Conservation (phyloP, 2,113 vertebrate species). For the Tachycineta bicolor region DNA sequence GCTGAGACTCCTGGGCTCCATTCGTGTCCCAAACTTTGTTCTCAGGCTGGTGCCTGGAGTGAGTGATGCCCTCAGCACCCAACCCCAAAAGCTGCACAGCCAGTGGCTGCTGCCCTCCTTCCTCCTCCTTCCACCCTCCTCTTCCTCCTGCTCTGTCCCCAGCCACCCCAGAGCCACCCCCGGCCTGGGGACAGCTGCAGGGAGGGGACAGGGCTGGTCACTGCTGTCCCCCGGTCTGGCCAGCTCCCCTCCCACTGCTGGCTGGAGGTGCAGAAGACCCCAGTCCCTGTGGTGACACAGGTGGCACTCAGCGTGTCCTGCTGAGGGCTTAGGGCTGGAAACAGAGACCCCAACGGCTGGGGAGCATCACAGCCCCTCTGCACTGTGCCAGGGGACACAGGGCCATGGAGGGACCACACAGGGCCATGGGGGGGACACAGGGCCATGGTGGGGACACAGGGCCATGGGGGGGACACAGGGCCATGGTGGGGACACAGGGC, state of each 20-base stretch:
- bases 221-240: neutral
- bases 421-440: no score
- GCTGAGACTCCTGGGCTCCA: neutral
- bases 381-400: neutral
- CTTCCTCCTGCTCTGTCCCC: neutral
- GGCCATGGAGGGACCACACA: no score
- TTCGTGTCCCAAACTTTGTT: neutral
- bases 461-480: neutral
- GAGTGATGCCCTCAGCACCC: neutral
- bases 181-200: neutral
- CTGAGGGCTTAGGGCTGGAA: neutral
- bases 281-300: rapidly evolving
- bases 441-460: no score
- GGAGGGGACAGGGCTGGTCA: neutral
- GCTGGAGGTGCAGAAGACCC: neutral
- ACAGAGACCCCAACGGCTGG: neutral
- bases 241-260: neutral
- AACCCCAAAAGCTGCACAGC: neutral
- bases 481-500: neutral
- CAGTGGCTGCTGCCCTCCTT: neutral
- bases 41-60: rapidly evolving
- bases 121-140: neutral
- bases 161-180: neutral
- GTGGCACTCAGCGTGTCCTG: neutral
- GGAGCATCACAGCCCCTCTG: neutral